Percentiles rank a stretch among this genome's conserved stretches.
Conservation (phyloP, 1,140 invertebrate genomes). For the Steinernema khuongi region DNA sequence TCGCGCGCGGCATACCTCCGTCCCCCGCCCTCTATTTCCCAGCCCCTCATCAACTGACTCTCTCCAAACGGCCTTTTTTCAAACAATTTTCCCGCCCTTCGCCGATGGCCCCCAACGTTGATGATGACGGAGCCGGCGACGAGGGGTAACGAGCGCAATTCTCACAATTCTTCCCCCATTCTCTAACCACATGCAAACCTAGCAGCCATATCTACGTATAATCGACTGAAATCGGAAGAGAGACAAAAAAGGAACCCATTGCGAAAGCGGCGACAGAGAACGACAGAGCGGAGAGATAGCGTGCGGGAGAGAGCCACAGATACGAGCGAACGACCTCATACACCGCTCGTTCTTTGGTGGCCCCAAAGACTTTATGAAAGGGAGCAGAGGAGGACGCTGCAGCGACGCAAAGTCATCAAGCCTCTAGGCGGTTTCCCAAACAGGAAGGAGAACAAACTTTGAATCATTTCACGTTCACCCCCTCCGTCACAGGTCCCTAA, state of each 20-base stretch:
- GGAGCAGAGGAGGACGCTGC: neutral
- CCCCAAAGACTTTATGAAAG: neutral
- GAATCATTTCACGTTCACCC: neutral
- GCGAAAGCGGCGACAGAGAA: neutral
- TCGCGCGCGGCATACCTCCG: conserved; percentile 4
- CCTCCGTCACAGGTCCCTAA: neutral
- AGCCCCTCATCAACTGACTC: conserved; percentile 7
- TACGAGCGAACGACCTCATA: neutral
- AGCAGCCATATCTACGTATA: neutral
- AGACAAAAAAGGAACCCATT: neutral
- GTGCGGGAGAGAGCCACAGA: neutral
- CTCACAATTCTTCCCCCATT: conserved; percentile 3
- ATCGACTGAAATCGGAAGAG: neutral
- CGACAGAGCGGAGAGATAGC: neutral
- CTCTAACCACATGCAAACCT: conserved; percentile 6
- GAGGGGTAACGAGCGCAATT: neutral
- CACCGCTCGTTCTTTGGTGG: neutral
- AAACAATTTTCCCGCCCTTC: conserved; percentile 16
- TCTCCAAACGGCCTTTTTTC: conserved; percentile 14
- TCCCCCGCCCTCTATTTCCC: conserved; percentile 12
- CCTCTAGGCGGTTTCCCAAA: too few species aligned
- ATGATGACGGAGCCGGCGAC: neutral
- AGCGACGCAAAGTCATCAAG: too few species aligned
- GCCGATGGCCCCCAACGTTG: conserved; percentile 5
- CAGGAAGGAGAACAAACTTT: neutral